phyloP scores from a whole-genome alignment of 2,888 invertebrate genomes.

The Noctua janthina region DNA sequence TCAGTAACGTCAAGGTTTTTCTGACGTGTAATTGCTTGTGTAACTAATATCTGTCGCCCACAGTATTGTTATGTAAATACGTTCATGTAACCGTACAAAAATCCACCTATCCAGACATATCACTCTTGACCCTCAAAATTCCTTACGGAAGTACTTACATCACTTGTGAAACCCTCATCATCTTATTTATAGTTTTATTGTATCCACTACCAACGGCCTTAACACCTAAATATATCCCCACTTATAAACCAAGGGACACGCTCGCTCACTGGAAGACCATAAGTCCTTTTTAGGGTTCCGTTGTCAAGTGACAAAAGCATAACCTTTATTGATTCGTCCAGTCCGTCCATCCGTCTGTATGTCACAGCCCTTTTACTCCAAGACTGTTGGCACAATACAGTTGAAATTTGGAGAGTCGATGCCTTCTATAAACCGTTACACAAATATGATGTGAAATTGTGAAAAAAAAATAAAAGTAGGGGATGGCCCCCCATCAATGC shows the following conservation, averaged over 20 bases:
- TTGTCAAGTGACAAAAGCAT: not conserved
- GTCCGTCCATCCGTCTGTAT: too few relatives aligned
- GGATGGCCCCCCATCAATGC: not conserved
- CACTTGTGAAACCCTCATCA: not conserved
- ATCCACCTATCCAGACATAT: too few relatives aligned
- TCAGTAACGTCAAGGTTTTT: too few relatives aligned
- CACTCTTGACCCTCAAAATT: not conserved
- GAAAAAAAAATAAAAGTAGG: not conserved
- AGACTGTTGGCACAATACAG: not conserved
- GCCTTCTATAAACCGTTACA: not conserved
- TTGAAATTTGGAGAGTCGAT: not conserved
- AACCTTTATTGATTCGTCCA: too few relatives aligned
- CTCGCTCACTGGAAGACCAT: constrained; percentile 12
- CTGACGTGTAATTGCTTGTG: too few relatives aligned
- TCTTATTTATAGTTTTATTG: constrained; percentile 11
- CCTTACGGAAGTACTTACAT: not conserved
- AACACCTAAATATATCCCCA: constrained; percentile 28
- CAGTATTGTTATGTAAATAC: not conserved
- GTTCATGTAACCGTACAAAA: not conserved
- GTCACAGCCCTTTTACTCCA: too few relatives aligned
- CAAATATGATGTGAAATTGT: not conserved
- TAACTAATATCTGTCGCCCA: not conserved
- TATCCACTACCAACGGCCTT: not conserved
- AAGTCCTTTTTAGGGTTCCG: constrained; percentile 12
- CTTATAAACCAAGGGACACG: constrained; percentile 35